Base-by-base conservation (phyloP, 2,797 vertebrate species). In the Propithecus deckenii region DNA sequence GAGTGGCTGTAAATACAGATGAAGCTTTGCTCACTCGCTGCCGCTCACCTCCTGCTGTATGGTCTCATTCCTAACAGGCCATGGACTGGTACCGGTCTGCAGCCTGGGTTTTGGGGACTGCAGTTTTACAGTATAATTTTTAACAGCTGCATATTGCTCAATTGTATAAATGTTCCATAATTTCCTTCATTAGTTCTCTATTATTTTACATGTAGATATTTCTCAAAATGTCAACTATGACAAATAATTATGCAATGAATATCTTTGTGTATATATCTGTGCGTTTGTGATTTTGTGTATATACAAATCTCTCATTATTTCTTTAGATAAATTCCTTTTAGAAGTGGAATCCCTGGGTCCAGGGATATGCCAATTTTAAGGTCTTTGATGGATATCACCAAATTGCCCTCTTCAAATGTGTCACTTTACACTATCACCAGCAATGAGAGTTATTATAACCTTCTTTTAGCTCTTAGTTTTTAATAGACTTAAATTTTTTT, bases 281-380 rank as follows among this genome's bases (percentile, higher is more conserved):
- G 23, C 57, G 7, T 46, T 0, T 65, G 6, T 86, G 10, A 43
- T 0, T 65, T 4, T 86, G 13, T 72, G 25, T 78, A 0, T 61
- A 10, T 28, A 63, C 6, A 72, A 35, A 69, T 88, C 12, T 93
- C 69, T 90, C 14, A 28, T 61, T 89, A 63, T 72, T 80, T 87
- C 22, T 13, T 91, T 94, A 95, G 75, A 59, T 94, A 78, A 74
- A 30, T 92, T 86, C 25, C 30, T 95, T 97, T 94, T 25, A 30
- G 18, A 93, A 89, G 22, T 88, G 13, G 5, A 89, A 32, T 81
- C 22, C 18, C 30, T 94, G 30, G 30, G 15, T 71, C 32, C 48
- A 30, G 28, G 28, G n/a, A 55, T 50, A 59, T 71, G 43, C 17
- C 38, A 61, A 0, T 79, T 94, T 92, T 85, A 52, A 86, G 38